Conservation (phyloP, 2,113 vertebrate species). For the Vimba vimba region DNA sequence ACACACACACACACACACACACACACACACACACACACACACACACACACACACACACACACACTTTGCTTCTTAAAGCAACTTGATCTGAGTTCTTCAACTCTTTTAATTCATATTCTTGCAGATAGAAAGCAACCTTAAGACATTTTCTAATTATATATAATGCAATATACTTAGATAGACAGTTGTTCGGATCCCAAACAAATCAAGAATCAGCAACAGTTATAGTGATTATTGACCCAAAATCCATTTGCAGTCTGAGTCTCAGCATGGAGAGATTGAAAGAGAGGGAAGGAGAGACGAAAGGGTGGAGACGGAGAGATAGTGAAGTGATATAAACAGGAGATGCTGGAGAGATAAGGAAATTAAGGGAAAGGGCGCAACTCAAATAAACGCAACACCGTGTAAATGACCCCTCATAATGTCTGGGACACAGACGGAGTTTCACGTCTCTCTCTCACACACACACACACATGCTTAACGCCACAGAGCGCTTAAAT, state of each 20-base stretch:
- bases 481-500: too few species aligned
- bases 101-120: neutral
- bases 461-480: neutral
- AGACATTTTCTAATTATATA: too few species aligned
- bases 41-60: too few species aligned
- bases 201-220: neutral
- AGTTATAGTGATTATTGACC: neutral
- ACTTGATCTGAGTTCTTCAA: neutral
- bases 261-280: neutral
- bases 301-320: conserved; percentile 52
- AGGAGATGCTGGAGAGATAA: conserved; percentile 76
- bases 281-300: neutral
- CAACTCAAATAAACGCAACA: conserved; percentile 72
- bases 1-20: too few species aligned
- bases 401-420: neutral
- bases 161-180: too few species aligned
- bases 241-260: neutral
- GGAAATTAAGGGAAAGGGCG: conserved; percentile 80
- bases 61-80: neutral
- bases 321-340: conserved; percentile 71
- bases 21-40: too few species aligned
- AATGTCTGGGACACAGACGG: neutral
- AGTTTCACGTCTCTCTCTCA: neutral
- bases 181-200: neutral
- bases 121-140: too few species aligned